Base-by-base conservation (phyloP, 1,140 invertebrate species). In the Yoshiicerus persimilis region DNA sequence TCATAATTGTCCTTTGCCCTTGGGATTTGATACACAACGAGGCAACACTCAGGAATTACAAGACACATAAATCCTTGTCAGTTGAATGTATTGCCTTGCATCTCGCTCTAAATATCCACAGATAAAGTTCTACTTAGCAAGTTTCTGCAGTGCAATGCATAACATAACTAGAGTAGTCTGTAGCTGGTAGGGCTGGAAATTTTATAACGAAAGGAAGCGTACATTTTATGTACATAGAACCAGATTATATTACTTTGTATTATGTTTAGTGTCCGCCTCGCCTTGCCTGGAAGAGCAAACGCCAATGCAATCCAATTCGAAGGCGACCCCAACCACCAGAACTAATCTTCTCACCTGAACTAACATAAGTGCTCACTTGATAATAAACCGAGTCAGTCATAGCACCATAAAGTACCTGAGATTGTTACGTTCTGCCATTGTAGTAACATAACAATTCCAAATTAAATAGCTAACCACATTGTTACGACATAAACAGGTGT, bases 361-460 rank as follows among this genome's bases (percentile, higher is more conserved):
- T 80, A 80, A 80, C 30, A 32, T n/a, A 80, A 80, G 75, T 80
- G 75, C 75, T 80, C 75, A 80, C 75, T 80, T 80, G 75, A 80
- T 80, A 80, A 80, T 80, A 80, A 80, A 38, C 20, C 75, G 16
- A 80, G 75, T 80, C 75, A 80, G 32, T 80, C 75, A 80, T 80
- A 80, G 75, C 75, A 34, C 32, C 75, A 80, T 80, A 80, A 80
- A 80, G 75, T 80, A 80, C 75, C 36, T 34, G 32, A 38, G 30
- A 38, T 80, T n/a, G 75, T n/a, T 36, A 80, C 30, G 32, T n/a
- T 34, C 36, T 80, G 30, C 32, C 75, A 80, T 80, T 36, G 30
- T 36, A 80, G 16, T 20, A 20, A 80, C 30, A 80, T 80, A 80
- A 80, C 75, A 36, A 80, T 38, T 38, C 75, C 9, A 36, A 30